phyloP scores from a whole-genome alignment of 2,888 invertebrate genomes.

The Tortrix viridana region DNA sequence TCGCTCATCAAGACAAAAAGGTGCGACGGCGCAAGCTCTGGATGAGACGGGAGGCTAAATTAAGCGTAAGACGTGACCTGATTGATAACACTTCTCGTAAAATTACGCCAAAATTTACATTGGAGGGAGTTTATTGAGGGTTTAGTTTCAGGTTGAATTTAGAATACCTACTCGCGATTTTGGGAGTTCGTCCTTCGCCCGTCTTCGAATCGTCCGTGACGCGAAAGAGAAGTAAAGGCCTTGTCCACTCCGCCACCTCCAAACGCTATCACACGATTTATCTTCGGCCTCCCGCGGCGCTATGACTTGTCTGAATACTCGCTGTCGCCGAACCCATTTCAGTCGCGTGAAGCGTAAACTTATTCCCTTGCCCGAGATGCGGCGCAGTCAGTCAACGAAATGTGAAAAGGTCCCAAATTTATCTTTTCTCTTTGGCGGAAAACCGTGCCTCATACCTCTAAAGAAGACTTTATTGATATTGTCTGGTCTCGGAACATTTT shows the following conservation, averaged over 20 bases:
- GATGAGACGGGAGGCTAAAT: constrained; percentile 45
- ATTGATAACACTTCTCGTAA: constrained; percentile 42
- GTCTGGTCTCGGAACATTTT: constrained; percentile 35
- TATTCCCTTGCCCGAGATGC: constrained; percentile 42
- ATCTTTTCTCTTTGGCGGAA: constrained; percentile 40
- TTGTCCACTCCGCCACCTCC: constrained; percentile 47
- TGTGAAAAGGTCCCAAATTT: constrained; percentile 49
- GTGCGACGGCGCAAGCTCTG: constrained; percentile 41
- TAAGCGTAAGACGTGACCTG: constrained; percentile 47
- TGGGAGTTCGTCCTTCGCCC: too few species aligned
- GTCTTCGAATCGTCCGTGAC: background rate
- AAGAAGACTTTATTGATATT: constrained; percentile 46
- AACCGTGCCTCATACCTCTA: constrained; percentile 38
- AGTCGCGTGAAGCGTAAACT: constrained; percentile 45
- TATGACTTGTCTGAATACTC: constrained; percentile 53
- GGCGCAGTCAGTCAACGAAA: constrained; percentile 50
- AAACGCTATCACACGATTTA: constrained; percentile 57
- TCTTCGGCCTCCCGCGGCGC: constrained; percentile 48
- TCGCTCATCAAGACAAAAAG: constrained; percentile 48
- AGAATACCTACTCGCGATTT: too few species aligned
- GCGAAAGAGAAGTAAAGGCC: constrained; percentile 28
- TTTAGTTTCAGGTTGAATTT: too few species aligned
- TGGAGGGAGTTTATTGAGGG: background rate
- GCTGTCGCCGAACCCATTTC: constrained; percentile 50
- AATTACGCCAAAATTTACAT: constrained; percentile 6